Evolutionary conservation across 2,888 invertebrate species (phyloP), one percentile per base, ranked within the genome.

Genomic region (Embidobia sp.): DNA sequence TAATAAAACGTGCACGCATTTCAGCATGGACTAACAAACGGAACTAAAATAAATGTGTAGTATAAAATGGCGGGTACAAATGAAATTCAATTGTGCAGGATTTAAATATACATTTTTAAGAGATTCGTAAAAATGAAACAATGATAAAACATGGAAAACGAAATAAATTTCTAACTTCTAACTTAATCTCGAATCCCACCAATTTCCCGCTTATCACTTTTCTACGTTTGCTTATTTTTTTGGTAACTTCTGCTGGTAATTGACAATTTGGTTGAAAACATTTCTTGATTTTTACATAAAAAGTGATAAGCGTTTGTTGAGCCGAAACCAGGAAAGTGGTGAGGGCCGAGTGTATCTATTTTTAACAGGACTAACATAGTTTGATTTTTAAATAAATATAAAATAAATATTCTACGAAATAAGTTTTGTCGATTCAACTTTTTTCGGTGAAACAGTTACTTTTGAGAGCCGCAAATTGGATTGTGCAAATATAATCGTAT

Each of bases 331-430:
- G n/a, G n/a, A n/a, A n/a, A n/a, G n/a, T n/a, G n/a, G n/a, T n/a
- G n/a, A n/a, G n/a, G n/a, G n/a, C n/a, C n/a, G n/a, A n/a, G n/a
- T n/a, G n/a, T n/a, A n/a, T n/a, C n/a, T n/a, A n/a, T n/a, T n/a
- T n/a, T n/a, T n/a, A n/a, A n/a, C n/a, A n/a, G n/a, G n/a, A n/a
- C n/a, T n/a, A n/a, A n/a, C n/a, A n/a, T n/a, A n/a, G n/a, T n/a
- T n/a, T n/a, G n/a, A n/a, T n/a, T n/a, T n/a, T 22, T 8, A 53
- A 59, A 69, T 59, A 59, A 67, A 67, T 57, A 57, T 27, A 48
- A 57, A 67, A 57, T 67, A 67, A 67, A 67, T 49, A 46, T 35
- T 44, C 26, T 31, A 27, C 7, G 7, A 61, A 33, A 37, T 16
- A 27, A 4, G 26, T 33, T 48, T 48, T 18, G 16, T 19, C 15